Evolutionary conservation across 2,888 invertebrate genomes (phyloP).

Genomic region (Schizotus pectinicornis): DNA sequence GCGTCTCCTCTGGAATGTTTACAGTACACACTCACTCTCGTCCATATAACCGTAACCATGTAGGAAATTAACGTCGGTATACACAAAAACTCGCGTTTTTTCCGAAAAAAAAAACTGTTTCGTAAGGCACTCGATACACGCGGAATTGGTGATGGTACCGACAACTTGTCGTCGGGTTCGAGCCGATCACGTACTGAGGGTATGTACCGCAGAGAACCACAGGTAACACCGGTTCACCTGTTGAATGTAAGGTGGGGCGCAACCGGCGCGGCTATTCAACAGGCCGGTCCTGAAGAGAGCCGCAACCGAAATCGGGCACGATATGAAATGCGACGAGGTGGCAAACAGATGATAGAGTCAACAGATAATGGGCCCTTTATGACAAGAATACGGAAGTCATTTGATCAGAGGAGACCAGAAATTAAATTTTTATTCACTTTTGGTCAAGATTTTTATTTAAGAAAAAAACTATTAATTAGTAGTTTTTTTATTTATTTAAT

Average conservation of each 20-base stretch:
- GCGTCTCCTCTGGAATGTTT: too few relatives aligned
- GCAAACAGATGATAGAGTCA: background rate
- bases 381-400: background rate
- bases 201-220: conserved; percentile 31
- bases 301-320: background rate
- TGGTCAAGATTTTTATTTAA: too few relatives aligned
- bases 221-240: conserved; percentile 55
- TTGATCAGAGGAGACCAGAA: background rate
- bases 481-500: too few relatives aligned
- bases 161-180: conserved; percentile 16
- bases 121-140: background rate
- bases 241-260: conserved; percentile 49
- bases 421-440: too few relatives aligned
- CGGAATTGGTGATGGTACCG: background rate
- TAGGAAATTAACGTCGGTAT: too few relatives aligned
- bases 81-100: too few relatives aligned
- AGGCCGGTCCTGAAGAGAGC: conserved; percentile 11
- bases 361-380: background rate
- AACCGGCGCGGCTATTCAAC: conserved; percentile 13
- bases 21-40: too few relatives aligned
- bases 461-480: too few relatives aligned
- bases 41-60: too few relatives aligned
- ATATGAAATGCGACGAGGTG: background rate
- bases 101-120: too few relatives aligned
- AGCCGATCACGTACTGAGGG: conserved; percentile 46